Conservation (phyloP, 2,888 invertebrate species). For the Ceramica pisi region DNA sequence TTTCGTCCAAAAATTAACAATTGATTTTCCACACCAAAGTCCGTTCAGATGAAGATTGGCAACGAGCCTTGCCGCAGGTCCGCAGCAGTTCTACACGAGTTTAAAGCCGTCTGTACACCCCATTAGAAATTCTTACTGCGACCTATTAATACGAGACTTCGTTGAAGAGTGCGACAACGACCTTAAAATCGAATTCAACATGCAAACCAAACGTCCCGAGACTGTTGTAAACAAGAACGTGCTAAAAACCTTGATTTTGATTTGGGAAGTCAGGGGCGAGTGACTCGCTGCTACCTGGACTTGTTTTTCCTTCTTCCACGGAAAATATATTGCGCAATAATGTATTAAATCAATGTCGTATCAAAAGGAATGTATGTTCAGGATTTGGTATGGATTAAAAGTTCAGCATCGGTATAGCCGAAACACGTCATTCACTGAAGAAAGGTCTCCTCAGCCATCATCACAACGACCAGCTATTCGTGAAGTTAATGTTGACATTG, state of each 20-base stretch:
- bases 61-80: conserved; percentile 2
- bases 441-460: background rate
- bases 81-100: conserved; percentile 24
- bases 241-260: conserved; percentile 80
- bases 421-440: background rate
- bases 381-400: background rate
- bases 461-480: too few relatives aligned
- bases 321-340: conserved; percentile 24
- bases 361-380: background rate
- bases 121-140: conserved; percentile 68
- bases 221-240: conserved; percentile 74
- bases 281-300: conserved; percentile 35
- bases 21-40: conserved; percentile 20
- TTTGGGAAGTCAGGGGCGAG: conserved; percentile 72
- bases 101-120: conserved; percentile 11
- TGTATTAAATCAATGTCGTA: background rate
- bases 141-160: conserved; percentile 70
- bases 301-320: conserved; percentile 19
- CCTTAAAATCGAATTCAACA: conserved; percentile 79
- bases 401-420: background rate
- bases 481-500: background rate
- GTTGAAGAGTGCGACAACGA: conserved; percentile 74
- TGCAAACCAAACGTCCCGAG: conserved; percentile 70
- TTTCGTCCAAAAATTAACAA: conserved; percentile 8
- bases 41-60: background rate